Conservation (phyloP, 2,797 vertebrate species). For the Enteromius paludinosus region DNA sequence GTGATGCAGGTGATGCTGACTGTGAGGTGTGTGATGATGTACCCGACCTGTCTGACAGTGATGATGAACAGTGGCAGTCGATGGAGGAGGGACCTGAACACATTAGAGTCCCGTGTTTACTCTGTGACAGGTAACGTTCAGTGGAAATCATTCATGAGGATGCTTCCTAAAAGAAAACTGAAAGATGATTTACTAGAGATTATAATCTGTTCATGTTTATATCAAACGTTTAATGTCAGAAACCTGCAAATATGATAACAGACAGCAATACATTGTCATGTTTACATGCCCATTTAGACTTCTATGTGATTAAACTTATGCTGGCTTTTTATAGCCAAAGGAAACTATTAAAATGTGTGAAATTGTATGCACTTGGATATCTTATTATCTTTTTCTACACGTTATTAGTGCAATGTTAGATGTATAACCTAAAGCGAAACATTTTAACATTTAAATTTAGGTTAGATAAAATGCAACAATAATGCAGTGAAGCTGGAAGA, state of each 20-base stretch:
- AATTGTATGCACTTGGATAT: background rate
- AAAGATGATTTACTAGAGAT: background rate
- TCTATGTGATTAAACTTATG: too few relatives aligned
- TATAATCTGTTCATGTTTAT: background rate
- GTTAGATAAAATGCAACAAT: background rate
- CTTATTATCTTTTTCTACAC: background rate
- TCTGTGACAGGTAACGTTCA: slow-evolving; percentile 83
- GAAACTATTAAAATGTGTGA: background rate
- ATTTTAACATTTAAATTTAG: background rate
- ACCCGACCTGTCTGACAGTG: slow-evolving; percentile 79
- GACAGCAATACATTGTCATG: background rate
- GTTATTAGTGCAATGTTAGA: background rate
- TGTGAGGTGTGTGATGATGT: slow-evolving; percentile 64
- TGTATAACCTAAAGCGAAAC: background rate
- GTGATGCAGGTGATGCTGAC: background rate
- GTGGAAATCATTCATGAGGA: background rate
- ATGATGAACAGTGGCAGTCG: slow-evolving; percentile 80
- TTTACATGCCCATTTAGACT: background rate
- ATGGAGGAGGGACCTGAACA: slow-evolving; percentile 73
- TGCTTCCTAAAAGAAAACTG: background rate
- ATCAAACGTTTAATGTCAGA: background rate
- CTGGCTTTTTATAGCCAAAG: background rate
- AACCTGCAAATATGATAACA: background rate
- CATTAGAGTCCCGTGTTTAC: slow-evolving; percentile 80
- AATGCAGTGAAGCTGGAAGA: background rate